Conservation (phyloP, 2,113 vertebrate genomes). For the Alces alces region DNA sequence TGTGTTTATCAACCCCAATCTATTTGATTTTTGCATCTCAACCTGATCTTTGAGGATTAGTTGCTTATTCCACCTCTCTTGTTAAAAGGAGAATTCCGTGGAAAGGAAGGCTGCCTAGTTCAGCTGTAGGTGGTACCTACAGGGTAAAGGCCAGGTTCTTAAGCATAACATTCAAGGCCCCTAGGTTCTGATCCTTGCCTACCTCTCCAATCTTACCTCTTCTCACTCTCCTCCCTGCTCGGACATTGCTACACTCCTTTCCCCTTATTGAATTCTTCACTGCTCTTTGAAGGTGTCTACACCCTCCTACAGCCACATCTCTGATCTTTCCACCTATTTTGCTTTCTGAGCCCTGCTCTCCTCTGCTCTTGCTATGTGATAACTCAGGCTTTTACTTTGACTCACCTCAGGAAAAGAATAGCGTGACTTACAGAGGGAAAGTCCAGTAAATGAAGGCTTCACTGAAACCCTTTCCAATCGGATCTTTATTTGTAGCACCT, state of each 20-base stretch:
- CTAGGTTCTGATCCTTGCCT: accelerated
- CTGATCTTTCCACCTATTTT: not conserved
- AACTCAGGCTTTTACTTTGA: not conserved
- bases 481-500: not conserved
- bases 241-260: not conserved
- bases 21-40: not conserved
- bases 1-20: not conserved
- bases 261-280: not conserved
- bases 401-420: not conserved
- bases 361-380: not conserved
- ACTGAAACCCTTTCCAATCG: not conserved
- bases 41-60: not conserved
- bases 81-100: not conserved
- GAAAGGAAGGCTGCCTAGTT: not conserved
- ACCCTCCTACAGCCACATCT: not conserved
- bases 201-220: not conserved
- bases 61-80: not conserved
- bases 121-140: not conserved
- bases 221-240: not conserved
- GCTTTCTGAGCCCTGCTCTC: not conserved
- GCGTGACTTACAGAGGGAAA: not conserved
- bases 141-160: not conserved
- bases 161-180: not conserved
- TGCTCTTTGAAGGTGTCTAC: not conserved
- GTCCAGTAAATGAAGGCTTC: not conserved